Conservation (phyloP, 2,888 invertebrate genomes). For the Ophioninae sp. region DNA sequence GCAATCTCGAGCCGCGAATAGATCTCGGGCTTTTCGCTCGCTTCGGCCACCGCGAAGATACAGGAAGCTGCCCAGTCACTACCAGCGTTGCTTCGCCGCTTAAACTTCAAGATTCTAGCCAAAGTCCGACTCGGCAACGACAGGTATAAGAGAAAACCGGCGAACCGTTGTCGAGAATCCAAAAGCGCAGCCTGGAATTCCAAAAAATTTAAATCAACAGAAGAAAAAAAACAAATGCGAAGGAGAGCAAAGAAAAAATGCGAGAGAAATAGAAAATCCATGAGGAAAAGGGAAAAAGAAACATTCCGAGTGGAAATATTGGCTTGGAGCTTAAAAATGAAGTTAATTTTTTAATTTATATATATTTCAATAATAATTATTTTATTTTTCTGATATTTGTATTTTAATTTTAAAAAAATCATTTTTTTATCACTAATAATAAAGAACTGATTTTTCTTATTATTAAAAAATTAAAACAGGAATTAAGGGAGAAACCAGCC, state of each 20-base stretch:
- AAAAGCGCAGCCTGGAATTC: conserved; percentile 7
- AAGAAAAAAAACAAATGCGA: conserved; percentile 19
- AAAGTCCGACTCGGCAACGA: conserved; percentile 61
- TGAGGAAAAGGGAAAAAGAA: conserved; percentile 14
- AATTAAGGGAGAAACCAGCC: too few relatives aligned
- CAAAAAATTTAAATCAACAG: conserved; percentile 18
- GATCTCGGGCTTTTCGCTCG: conserved; percentile 38
- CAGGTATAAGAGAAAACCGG: conserved; percentile 66
- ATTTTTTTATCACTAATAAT: too few relatives aligned
- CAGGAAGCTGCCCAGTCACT: conserved; percentile 55
- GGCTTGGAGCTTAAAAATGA: neutral
- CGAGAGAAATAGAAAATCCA: neutral
- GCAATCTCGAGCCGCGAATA: conserved; percentile 57
- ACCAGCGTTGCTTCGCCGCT: conserved; percentile 28
- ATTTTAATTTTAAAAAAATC: too few relatives aligned
- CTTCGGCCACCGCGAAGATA: conserved; percentile 53
- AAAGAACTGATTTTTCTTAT: too few relatives aligned
- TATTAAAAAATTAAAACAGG: too few relatives aligned
- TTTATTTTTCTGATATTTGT: too few relatives aligned
- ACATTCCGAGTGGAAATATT: neutral
- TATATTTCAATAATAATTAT: too few relatives aligned
- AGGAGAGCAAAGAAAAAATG: conserved; percentile 20
- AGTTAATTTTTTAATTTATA: too few relatives aligned
- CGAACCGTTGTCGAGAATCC: conserved; percentile 39
- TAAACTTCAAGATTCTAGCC: conserved; percentile 46